Conservation (phyloP, 2,113 vertebrate genomes). For the Trematomus loennbergii region DNA sequence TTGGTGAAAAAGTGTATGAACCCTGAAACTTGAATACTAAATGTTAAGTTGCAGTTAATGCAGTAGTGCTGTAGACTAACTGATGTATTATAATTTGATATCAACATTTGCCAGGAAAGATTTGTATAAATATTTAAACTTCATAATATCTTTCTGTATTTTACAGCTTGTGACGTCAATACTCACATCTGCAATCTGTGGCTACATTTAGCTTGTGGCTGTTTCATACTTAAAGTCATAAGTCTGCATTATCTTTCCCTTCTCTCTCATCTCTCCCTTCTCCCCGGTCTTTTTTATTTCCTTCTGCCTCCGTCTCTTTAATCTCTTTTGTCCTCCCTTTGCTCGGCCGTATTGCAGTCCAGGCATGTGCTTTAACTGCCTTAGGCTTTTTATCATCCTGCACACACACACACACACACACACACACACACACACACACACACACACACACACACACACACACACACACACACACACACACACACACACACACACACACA, state of each 20-base stretch:
- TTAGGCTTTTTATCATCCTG: constrained; percentile 14
- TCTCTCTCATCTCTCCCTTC: no score
- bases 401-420: neutral
- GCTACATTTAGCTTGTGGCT: constrained; percentile 14
- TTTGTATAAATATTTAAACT: constrained; percentile 11
- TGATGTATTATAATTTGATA: no score
- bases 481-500: neutral
- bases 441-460: neutral
- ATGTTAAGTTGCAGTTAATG: no score
- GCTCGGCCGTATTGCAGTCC: constrained; percentile 38
- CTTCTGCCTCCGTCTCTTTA: constrained; percentile 7
- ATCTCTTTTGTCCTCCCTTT: constrained; percentile 29
- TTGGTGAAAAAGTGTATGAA: no score
- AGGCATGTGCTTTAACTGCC: constrained; percentile 24
- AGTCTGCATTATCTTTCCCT: constrained; percentile 1
- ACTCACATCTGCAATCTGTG: constrained; percentile 6
- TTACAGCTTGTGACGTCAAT: neutral
- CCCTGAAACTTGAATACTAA: no score
- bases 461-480: neutral
- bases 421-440: neutral
- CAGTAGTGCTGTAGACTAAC: no score
- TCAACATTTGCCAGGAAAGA: constrained; percentile 14
- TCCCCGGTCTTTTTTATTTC: no score
- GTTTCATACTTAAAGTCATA: constrained; percentile 38
- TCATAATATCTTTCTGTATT: neutral